Evolutionary conservation across 30 jellyfish, hydroid and myxozoan species (phyloP).

Genomic region (Clytia hemisphaerica): DNA sequence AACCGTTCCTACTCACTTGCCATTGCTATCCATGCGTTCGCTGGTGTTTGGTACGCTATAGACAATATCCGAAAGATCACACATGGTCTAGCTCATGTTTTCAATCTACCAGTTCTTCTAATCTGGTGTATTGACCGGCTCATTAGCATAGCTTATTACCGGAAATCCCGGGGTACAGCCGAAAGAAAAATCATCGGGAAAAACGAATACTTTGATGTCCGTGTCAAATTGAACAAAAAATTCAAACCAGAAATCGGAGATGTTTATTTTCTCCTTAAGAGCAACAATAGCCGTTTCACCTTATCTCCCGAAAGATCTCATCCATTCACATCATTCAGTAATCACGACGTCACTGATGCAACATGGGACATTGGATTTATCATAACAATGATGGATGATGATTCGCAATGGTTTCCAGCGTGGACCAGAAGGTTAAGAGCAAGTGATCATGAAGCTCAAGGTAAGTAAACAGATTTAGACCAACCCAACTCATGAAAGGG

Average conservation of each 20-base stretch:
- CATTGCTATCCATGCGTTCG: conserved; percentile 2
- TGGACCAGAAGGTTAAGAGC: conserved; percentile 17
- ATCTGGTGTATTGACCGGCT: conserved; percentile 14
- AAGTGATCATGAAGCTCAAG: no score
- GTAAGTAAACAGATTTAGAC: no score
- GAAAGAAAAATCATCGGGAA: neutral
- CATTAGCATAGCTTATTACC: neutral
- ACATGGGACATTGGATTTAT: conserved; percentile 13
- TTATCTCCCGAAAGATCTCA: neutral
- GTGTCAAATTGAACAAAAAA: neutral
- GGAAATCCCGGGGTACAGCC: neutral
- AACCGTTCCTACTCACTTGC: conserved; percentile 12
- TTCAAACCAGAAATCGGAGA: conserved; percentile 1
- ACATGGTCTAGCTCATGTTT: conserved; percentile 3
- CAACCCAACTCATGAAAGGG: no score
- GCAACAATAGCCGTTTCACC: neutral
- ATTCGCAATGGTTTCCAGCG: conserved; percentile 9
- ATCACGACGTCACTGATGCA: neutral
- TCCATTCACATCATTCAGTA: conserved; percentile 15
- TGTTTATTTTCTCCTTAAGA: neutral
- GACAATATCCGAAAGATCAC: conserved; percentile 12
- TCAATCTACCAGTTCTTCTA: neutral
- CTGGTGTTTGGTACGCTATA: conserved; percentile 20
- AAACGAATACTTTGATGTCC: neutral
- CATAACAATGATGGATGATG: neutral